phyloP scores from a whole-genome alignment of 2,113 vertebrate species.

The Balaeniceps rex region DNA sequence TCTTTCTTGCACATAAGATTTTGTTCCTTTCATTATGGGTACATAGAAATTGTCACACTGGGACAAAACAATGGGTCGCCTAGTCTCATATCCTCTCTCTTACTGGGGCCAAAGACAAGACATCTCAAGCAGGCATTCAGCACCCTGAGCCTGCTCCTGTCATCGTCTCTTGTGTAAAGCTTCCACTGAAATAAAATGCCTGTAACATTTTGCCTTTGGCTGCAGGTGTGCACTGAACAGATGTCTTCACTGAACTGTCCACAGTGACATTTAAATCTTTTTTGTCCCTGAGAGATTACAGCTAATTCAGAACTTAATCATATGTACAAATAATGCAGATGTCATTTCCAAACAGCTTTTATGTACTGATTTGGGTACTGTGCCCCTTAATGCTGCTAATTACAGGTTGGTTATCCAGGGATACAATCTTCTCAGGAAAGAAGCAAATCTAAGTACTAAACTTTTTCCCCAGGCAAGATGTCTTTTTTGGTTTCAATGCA shows the following conservation, averaged over 20 bases:
- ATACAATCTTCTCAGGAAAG: background rate
- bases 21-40: conserved; percentile 8
- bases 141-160: background rate
- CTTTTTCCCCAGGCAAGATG: background rate
- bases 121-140: background rate
- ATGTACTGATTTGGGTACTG: background rate
- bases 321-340: background rate
- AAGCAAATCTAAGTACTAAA: background rate
- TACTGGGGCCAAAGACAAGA: background rate
- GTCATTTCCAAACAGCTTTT: background rate
- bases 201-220: background rate
- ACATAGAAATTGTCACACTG: background rate
- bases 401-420: background rate
- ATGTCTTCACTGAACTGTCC: conserved; percentile 30
- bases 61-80: conserved; percentile 26
- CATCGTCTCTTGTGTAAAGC: background rate
- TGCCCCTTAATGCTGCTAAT: background rate
- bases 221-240: conserved; percentile 6
- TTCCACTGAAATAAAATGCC: background rate
- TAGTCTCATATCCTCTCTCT: background rate
- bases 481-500: background rate
- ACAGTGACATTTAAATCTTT: background rate
- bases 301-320: conserved; percentile 15
- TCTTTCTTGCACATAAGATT: background rate
- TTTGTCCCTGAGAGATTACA: background rate